A percentile compares a stretch with the other conserved stretches of the same genome.
Conservation (phyloP, 2,113 vertebrate genomes). For the Melanocharis versteri region DNA sequence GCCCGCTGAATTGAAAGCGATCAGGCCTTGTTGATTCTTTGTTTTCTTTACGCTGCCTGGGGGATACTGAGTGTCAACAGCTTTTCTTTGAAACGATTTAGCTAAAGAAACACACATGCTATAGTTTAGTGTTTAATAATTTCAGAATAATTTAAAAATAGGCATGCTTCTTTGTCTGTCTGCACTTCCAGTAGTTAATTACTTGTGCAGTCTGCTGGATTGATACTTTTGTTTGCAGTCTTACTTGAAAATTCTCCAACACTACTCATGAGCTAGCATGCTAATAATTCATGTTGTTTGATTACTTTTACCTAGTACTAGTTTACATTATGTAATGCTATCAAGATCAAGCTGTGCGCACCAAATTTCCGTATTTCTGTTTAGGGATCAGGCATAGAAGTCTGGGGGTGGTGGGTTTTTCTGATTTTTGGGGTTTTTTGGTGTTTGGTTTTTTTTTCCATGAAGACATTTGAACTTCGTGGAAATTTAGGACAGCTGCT, state of each 20-base stretch:
- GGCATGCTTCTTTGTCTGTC: neutral
- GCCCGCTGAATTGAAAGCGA: neutral
- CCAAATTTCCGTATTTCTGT: neutral
- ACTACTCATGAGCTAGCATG: neutral
- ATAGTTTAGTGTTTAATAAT: neutral
- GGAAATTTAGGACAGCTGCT: neutral
- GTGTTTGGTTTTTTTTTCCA: neutral
- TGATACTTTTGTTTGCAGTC: neutral
- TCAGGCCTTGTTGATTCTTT: neutral
- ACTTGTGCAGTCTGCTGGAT: neutral
- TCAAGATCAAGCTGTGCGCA: neutral
- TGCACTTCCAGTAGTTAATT: neutral
- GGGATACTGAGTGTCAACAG: neutral
- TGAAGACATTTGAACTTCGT: neutral
- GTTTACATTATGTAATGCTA: neutral
- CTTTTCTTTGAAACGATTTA: neutral
- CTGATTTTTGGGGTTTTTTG: neutral
- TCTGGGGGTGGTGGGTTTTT: neutral
- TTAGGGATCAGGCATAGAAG: neutral
- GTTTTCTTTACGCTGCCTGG: neutral
- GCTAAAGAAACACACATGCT: neutral
- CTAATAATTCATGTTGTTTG: neutral
- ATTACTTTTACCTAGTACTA: neutral
- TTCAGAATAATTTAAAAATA: neutral
- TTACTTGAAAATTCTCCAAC: neutral